These are phyloP conservation scores for Uria aalge DNA, from an alignment of 2,113 vertebrate species.

Conservation along the genomic window DNA sequence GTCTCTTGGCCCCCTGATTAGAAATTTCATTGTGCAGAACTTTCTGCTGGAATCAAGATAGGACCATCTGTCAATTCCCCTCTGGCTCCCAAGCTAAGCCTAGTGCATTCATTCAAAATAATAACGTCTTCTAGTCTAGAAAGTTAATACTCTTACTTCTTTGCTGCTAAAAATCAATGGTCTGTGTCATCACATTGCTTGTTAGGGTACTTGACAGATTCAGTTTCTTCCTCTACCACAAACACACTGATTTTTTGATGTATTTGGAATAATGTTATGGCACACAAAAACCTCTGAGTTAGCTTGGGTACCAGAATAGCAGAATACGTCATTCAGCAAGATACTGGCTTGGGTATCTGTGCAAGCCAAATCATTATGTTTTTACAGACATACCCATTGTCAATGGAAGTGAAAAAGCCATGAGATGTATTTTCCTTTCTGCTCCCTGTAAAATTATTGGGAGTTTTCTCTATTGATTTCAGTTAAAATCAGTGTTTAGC, in stretches of 20 bases:
- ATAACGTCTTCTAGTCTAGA: not conserved
- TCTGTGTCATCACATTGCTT: not conserved
- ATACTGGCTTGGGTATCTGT: not conserved
- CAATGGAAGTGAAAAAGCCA: not conserved
- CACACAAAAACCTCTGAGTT: not conserved
- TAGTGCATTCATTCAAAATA: not conserved
- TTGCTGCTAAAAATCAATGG: not conserved
- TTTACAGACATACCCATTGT: not conserved
- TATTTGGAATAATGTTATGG: not conserved
- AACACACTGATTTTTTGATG: not conserved
- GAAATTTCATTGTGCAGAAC: constrained; percentile 19
- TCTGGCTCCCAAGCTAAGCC: not conserved
- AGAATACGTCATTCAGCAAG: not conserved
- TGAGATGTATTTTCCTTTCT: not conserved
- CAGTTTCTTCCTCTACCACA: not conserved
- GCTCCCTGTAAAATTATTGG: not conserved
- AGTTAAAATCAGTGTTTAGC: not conserved
- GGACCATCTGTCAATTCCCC: not conserved
- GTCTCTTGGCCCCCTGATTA: not conserved
- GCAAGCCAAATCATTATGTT: not conserved
- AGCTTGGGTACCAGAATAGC: not conserved
- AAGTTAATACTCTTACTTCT: not conserved
- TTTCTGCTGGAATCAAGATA: not conserved
- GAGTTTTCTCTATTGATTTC: not conserved
- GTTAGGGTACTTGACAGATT: not conserved